Base-by-base conservation (phyloP, 2,888 invertebrate genomes). In the Platypus cylindrus region DNA sequence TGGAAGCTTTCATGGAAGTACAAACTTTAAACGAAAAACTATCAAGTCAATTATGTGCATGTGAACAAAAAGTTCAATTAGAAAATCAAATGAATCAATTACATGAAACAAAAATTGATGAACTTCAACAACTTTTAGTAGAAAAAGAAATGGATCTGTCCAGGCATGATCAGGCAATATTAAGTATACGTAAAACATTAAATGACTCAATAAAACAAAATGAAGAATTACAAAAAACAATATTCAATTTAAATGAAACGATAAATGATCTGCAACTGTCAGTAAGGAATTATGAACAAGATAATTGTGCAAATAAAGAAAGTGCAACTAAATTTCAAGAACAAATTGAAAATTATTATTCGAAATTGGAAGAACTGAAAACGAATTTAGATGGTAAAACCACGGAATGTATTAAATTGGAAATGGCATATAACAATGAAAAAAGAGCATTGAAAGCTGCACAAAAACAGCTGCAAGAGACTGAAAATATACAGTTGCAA, bases 161-260 rank as follows among this genome's bases (percentile, higher is more conserved):
- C 15, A 40, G 44, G 25, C 53, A 54, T 33, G 48, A 52, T 29
- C 40, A 48, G 11, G 48, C 50, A 9, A 48, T 57, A 11, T 58
- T 63, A 32, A 58, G 58, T 18, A 43, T 52, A n/a, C 55, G 63
- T 17, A 45, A 54, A 9, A 64, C 65, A 23, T 40, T 59, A 9
- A 48, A 45, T 39, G 52, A 60, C 1, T 56, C 60, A 0, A 54
- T 63, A 13, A 51, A 58, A n/a, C 46, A 53, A 29, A 55, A 56
- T 31, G 44, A 48, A 24, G 49, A 52, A 12, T 41, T 55, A 7
- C 49, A 50, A 17, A 30, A n/a, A 8, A 54, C 50, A 3, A 47
- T 53, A 18, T 31, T 30, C 4, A 38, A 44, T 9, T 35, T 53
- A 5, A 49, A 51, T 17, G 44, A 45, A 24, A 52, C 49, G 2